Evolutionary conservation across 2,113 vertebrate genomes (phyloP).

Genomic region (Chaenogobius annularis): DNA sequence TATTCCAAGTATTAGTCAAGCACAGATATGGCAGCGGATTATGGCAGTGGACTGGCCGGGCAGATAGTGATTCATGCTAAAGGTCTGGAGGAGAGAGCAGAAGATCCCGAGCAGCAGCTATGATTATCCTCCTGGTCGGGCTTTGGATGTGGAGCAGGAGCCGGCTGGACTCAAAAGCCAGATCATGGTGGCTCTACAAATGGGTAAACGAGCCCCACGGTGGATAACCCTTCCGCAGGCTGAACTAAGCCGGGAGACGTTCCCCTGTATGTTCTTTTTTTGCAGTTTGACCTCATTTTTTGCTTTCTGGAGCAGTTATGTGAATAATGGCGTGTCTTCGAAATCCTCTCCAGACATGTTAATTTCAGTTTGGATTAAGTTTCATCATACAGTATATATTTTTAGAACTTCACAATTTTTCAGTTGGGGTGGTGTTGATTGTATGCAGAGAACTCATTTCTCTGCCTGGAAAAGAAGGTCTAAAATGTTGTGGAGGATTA

Average conservation of each 20-base stretch:
- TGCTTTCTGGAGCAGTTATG: not conserved
- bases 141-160: constrained; percentile 39
- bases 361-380: not conserved
- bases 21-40: constrained; percentile 10
- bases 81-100: constrained; percentile 40
- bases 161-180: constrained; percentile 49
- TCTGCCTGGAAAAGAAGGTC: too few relatives aligned
- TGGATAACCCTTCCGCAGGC: constrained; percentile 34
- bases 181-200: constrained; percentile 53
- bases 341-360: not conserved
- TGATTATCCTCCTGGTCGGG: constrained; percentile 51
- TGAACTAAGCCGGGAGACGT: constrained; percentile 21
- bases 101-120: constrained; percentile 41
- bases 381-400: too few relatives aligned
- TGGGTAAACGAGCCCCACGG: constrained; percentile 30
- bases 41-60: constrained; percentile 17
- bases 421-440: too few relatives aligned
- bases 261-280: constrained; percentile 10
- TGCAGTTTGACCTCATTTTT: constrained; percentile 14
- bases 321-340: not conserved
- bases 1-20: constrained; percentile 21
- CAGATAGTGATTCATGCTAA: constrained; percentile 45
- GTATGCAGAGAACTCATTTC: too few relatives aligned
- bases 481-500: too few relatives aligned
- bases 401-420: too few relatives aligned